Evolutionary conservation across 1,140 invertebrate species (phyloP).

Genomic region (Mylabris phalerata): DNA sequence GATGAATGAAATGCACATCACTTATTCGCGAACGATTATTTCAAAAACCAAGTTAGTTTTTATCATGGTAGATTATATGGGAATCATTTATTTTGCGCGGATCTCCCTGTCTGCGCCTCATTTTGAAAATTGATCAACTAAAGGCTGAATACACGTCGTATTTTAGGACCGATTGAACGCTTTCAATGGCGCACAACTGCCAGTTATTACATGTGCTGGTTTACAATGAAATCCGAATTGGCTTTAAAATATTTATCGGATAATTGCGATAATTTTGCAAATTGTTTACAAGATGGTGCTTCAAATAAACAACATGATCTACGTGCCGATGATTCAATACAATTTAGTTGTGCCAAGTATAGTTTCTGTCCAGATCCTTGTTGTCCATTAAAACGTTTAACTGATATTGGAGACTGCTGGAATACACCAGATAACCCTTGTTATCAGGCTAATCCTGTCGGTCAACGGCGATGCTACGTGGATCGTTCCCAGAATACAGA

Average conservation of each 20-base stretch:
- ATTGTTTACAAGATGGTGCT: slow-evolving; percentile 43
- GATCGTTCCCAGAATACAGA: slow-evolving; percentile 46
- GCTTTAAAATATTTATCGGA: slow-evolving; percentile 48
- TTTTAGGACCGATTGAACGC: slow-evolving; percentile 36
- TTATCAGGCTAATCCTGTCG: slow-evolving; percentile 35
- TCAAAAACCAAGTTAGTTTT: too few relatives aligned
- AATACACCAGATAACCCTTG: slow-evolving; percentile 45
- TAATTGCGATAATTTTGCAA: slow-evolving; percentile 54
- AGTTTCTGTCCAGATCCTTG: slow-evolving; percentile 62
- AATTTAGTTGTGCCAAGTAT: slow-evolving; percentile 54
- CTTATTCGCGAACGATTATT: too few relatives aligned
- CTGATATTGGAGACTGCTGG: slow-evolving; percentile 39
- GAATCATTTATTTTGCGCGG: too few relatives aligned
- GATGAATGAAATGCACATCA: too few relatives aligned
- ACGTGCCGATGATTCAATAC: slow-evolving; percentile 50
- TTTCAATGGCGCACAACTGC: slow-evolving; percentile 56
- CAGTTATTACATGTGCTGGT: slow-evolving; percentile 61
- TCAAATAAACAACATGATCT: slow-evolving; percentile 30
- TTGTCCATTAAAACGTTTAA: slow-evolving; percentile 48
- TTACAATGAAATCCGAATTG: slow-evolving; percentile 50
- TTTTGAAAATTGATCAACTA: not conserved
- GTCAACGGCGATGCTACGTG: slow-evolving; percentile 41
- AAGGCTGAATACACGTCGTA: not conserved
- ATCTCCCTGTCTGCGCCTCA: too few relatives aligned
- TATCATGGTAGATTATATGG: too few relatives aligned